Base-by-base conservation (phyloP, 2,888 invertebrate genomes). In the Pollenia labialis region DNA sequence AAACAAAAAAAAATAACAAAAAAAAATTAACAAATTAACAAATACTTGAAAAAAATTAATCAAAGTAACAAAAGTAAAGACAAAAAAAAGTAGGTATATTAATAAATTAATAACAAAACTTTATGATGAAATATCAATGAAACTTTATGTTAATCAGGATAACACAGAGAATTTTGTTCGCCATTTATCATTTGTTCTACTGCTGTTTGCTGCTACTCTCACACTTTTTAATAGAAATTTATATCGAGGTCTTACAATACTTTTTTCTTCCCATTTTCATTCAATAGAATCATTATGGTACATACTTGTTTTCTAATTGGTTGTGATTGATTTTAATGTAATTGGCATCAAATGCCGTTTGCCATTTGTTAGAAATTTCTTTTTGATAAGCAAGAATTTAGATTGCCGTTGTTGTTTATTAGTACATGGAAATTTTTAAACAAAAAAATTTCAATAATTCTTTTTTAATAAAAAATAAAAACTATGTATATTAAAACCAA, bases 341-440 rank as follows among this genome's bases (percentile, higher is more conserved):
- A 58, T 68, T 62, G 50, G 14, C 40, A 50, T 18, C 6, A 10
- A 18, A 9, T 66, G 50, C 11, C 48, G 14, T 68, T 68, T 32
- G 0, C 40, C 14, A 32, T 16, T 40, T 40, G 9, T 12, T 9
- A 50, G 4, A 32, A 46, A 18, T 12, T 42, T 40, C 9, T n/a
- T n/a, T 54, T 46, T 6, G 32, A 11, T 10, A 86, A 85, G 82
- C 81, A 81, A 68, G 54, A 80, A 60, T 66, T 81, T 66, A 72
- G 84, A 74, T 72, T 87, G 83, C 86, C 81, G 84, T 87, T 87
- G 84, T 84, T 87, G 86, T 87, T 87, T 84, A 87, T 86, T 86
- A 76, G 80, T 72, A 84, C 84, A 84, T 81, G 64, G 14, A 56
- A 58, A 64, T 79, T 74, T 4, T 2, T 32, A 66, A 68, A 48